A percentile compares a stretch with the other conserved stretches of the same genome.
Evolutionary conservation across 2,888 invertebrate species (phyloP).

Genomic region (Mongoloraphidia duomilia): DNA sequence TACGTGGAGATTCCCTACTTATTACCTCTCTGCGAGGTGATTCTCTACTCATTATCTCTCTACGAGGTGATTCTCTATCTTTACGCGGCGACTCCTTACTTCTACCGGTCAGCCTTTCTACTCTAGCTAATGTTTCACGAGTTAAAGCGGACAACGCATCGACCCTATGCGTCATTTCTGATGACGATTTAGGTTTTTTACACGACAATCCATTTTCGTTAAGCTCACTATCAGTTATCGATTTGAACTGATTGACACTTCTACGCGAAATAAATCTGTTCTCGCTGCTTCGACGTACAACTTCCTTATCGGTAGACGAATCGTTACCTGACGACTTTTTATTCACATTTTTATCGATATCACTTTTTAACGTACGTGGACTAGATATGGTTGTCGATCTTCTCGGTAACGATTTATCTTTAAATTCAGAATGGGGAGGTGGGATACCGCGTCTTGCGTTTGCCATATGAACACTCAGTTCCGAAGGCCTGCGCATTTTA

Average conservation of each 20-base stretch:
- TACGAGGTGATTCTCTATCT: too few relatives aligned
- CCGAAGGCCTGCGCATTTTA: constrained; percentile 17
- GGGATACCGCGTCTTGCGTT: constrained; percentile 26
- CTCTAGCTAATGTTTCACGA: constrained; percentile 50
- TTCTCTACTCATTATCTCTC: too few relatives aligned
- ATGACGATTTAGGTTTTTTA: neutral
- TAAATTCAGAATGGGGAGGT: too few relatives aligned
- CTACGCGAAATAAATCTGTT: too few relatives aligned
- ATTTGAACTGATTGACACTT: neutral
- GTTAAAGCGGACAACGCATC: constrained; percentile 49
- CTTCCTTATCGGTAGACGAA: constrained; percentile 4
- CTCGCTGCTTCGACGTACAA: too few relatives aligned
- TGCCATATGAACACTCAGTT: constrained; percentile 29
- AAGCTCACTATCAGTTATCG: neutral
- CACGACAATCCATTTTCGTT: neutral
- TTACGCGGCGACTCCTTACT: constrained; percentile 8
- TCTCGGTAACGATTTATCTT: too few relatives aligned
- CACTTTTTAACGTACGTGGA: neutral
- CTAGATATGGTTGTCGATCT: too few relatives aligned
- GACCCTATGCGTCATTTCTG: constrained; percentile 37
- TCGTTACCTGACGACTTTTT: neutral
- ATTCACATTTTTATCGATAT: neutral
- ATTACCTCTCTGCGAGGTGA: too few relatives aligned
- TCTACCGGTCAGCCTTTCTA: constrained; percentile 45
- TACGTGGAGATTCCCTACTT: too few relatives aligned